Conservation (phyloP, 2,113 vertebrate species). For the Euleptes europaea region DNA sequence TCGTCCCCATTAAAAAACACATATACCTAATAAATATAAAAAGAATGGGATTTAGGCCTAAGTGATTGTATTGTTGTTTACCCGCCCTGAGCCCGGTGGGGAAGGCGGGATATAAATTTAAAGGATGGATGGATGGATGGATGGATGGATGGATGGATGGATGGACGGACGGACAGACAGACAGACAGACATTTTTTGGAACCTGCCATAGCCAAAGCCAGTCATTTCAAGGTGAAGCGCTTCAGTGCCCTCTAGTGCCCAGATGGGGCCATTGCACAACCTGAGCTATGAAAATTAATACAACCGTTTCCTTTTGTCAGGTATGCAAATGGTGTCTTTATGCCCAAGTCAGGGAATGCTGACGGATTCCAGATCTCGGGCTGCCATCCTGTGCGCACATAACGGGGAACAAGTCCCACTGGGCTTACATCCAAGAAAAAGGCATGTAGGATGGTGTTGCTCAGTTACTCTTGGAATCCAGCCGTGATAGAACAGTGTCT, state of each 20-base stretch:
- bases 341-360: background rate
- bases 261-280: background rate
- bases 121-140: too few species aligned
- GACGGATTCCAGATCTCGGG: background rate
- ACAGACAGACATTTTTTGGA: background rate
- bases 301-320: background rate
- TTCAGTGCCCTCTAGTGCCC: conserved; percentile 22
- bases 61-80: too few species aligned
- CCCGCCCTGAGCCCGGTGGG: too few species aligned
- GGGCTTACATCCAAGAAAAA: background rate
- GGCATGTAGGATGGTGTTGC: too few species aligned
- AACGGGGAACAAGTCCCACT: background rate
- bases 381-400: background rate
- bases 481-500: background rate
- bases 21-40: too few species aligned
- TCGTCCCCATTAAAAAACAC: conserved; percentile 13
- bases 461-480: background rate
- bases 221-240: background rate
- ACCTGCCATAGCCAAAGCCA: background rate
- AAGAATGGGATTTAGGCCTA: too few species aligned
- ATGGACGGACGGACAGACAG: too few species aligned
- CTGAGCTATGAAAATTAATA: background rate
- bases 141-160: too few species aligned
- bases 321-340: background rate
- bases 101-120: too few species aligned